A percentile compares a stretch with the other conserved stretches of the same genome.
Conservation (phyloP, 2,888 invertebrate genomes). For the Flexamia atlantica region DNA sequence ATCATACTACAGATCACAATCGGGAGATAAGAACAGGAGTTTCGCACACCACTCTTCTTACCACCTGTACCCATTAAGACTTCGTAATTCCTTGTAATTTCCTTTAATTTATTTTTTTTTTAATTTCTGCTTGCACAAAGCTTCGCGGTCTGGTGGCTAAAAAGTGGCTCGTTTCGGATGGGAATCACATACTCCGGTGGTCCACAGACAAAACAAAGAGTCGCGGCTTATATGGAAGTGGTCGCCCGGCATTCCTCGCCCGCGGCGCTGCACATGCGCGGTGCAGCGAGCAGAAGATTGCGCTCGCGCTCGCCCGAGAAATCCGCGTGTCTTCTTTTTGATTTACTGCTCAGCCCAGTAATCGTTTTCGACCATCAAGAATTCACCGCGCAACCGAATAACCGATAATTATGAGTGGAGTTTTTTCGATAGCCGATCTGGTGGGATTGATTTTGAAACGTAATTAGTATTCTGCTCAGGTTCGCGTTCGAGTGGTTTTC, state of each 20-base stretch:
- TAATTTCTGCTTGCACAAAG: background rate
- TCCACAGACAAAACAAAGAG: conserved; percentile 44
- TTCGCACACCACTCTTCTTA: no score
- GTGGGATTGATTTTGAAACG: background rate
- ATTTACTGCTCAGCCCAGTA: background rate
- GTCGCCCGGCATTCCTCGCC: conserved; percentile 40
- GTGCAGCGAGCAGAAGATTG: background rate
- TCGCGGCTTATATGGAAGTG: conserved; percentile 23
- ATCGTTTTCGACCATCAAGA: conserved; percentile 30
- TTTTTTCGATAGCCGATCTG: background rate
- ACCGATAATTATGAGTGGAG: conserved; percentile 13
- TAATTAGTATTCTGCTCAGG: no score
- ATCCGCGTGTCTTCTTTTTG: background rate
- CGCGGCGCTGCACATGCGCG: conserved; percentile 17
- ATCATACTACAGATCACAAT: no score
- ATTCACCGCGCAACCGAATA: conserved; percentile 20
- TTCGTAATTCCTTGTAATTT: no score
- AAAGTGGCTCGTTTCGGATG: conserved; percentile 39
- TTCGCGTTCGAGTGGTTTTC: no score
- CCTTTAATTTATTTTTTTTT: no score
- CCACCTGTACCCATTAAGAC: no score
- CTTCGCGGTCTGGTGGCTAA: background rate
- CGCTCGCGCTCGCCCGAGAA: background rate
- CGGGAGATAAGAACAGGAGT: no score
- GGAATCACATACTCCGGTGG: conserved; percentile 34